phyloP scores from a whole-genome alignment of 2,113 vertebrate species.

The Motacilla alba region DNA sequence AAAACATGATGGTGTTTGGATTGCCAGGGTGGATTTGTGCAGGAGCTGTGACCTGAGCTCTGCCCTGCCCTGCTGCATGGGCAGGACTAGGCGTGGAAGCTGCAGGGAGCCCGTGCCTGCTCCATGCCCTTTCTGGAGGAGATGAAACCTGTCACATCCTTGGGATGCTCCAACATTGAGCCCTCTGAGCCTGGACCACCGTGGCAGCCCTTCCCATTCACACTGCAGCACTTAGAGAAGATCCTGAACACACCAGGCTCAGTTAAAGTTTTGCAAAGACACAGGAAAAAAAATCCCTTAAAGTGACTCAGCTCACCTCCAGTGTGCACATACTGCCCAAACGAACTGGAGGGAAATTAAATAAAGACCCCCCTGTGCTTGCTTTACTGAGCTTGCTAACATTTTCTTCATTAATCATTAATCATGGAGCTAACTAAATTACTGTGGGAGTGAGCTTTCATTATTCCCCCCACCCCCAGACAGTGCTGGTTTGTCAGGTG shows the following conservation, averaged over 20 bases:
- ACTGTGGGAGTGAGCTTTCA: not conserved
- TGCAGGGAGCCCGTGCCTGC: not conserved
- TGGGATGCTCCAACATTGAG: not conserved
- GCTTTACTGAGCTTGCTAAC: not conserved
- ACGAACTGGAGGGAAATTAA: not conserved
- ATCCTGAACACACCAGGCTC: not conserved
- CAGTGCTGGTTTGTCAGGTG: not conserved
- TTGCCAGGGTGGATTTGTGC: not conserved
- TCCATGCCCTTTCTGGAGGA: not conserved
- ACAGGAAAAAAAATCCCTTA: not conserved
- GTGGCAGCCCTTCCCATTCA: not conserved
- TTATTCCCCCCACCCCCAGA: not conserved
- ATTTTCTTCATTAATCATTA: not conserved
- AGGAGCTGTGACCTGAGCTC: accelerated
- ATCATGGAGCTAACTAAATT: not conserved
- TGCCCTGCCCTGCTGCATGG: not conserved
- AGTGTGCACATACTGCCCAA: not conserved
- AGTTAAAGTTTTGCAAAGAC: not conserved
- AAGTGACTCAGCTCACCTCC: not conserved
- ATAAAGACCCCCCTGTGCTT: not conserved
- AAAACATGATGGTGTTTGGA: not conserved
- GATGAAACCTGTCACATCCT: not conserved
- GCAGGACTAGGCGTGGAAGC: not conserved
- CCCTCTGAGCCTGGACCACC: not conserved
- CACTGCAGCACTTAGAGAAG: not conserved